Conservation (phyloP, 2,888 invertebrate species). For the Urechis unicinctus region DNA sequence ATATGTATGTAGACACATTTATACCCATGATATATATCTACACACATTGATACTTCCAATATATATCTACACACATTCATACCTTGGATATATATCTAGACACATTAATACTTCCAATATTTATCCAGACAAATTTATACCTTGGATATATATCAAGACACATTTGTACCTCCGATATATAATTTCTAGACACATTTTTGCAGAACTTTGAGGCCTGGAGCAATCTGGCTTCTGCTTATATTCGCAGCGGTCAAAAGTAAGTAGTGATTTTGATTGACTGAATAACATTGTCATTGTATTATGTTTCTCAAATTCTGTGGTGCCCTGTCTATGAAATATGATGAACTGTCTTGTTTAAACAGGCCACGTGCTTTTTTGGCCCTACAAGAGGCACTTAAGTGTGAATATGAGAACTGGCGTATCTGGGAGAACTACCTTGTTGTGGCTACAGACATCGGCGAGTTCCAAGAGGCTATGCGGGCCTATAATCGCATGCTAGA, state of each 20-base stretch:
- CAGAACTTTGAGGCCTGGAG: slow-evolving; percentile 94
- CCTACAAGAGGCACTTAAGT: slow-evolving; percentile 80
- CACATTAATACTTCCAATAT: no score
- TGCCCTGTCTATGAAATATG: no score
- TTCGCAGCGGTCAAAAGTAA: slow-evolving; percentile 76
- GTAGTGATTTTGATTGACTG: slow-evolving; percentile 12
- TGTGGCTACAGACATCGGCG: slow-evolving; percentile 63
- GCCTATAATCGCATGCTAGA: slow-evolving; percentile 81
- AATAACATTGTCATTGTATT: background rate
- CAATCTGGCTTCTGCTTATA: slow-evolving; percentile 89
- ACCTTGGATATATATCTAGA: no score
- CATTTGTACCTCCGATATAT: background rate
- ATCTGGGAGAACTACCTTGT: slow-evolving; percentile 92
- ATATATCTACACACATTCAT: no score
- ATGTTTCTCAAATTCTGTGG: no score
- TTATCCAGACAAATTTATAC: no score
- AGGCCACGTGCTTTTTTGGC: slow-evolving; percentile 69
- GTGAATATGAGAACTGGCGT: slow-evolving; percentile 85
- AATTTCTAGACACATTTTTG: slow-evolving; percentile 9
- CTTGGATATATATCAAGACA: no score
- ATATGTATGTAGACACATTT: no score
- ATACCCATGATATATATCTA: no score
- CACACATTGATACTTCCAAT: no score
- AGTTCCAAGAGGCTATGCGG: slow-evolving; percentile 75
- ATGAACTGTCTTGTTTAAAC: slow-evolving; percentile 30